A percentile compares a stretch with the other conserved stretches of the same genome.
These are phyloP conservation scores for Echiichthys vipera DNA, from an alignment of 2,797 vertebrate species.

Conservation along the genomic window DNA sequence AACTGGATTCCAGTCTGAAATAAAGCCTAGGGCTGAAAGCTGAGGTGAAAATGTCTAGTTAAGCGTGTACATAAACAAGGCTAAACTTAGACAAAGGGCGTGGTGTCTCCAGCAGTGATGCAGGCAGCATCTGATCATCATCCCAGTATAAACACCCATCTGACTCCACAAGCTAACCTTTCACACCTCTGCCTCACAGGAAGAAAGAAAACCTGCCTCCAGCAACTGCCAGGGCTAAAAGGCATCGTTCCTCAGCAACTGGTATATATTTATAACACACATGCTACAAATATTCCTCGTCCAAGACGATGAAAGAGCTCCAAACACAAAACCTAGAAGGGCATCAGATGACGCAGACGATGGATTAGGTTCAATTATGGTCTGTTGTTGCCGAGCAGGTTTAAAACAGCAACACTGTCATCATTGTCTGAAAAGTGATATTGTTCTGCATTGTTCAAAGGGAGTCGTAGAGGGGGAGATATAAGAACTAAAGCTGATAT, in stretches of 20 bases:
- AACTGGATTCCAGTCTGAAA: conserved; percentile 54
- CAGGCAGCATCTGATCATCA: conserved; percentile 75
- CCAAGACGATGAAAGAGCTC: conserved; percentile 72
- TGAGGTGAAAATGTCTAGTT: conserved; percentile 74
- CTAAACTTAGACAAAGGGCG: conserved; percentile 78
- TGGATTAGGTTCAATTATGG: conserved; percentile 70
- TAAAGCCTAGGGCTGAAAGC: conserved; percentile 61
- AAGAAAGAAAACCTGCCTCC: conserved; percentile 79
- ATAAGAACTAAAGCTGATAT: conserved; percentile 41
- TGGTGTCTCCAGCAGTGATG: conserved; percentile 70
- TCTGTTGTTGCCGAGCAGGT: conserved; percentile 71
- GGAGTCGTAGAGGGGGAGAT: conserved; percentile 4
- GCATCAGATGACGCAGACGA: conserved; percentile 69
- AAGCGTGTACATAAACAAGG: conserved; percentile 72
- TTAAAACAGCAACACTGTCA: conserved; percentile 53
- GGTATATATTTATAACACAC: conserved; percentile 81
- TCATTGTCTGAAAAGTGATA: conserved; percentile 51
- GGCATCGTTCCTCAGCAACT: conserved; percentile 74
- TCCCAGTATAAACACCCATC: conserved; percentile 74
- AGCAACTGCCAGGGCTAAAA: conserved; percentile 69
- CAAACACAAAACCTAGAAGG: conserved; percentile 71
- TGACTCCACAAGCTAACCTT: conserved; percentile 75
- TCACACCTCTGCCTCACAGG: conserved; percentile 71
- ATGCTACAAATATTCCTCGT: conserved; percentile 73
- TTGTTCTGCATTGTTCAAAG: conserved; percentile 41